Conservation (phyloP, 2,113 vertebrate species). For the Brachirus orientalis region DNA sequence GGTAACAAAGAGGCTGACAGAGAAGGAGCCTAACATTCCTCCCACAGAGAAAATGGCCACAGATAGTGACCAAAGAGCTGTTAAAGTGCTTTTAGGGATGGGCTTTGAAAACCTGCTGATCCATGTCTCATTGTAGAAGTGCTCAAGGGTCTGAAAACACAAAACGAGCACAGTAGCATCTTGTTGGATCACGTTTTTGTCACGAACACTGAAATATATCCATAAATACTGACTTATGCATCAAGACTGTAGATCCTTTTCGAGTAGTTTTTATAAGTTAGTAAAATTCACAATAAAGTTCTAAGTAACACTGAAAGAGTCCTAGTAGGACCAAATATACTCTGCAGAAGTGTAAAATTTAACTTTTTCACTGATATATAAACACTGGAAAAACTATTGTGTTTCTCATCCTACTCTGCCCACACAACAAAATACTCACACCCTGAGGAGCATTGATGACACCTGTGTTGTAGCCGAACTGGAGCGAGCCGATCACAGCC, state of each 20-base stretch:
- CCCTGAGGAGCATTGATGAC: slow-evolving; percentile 75
- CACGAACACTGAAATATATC: too few relatives aligned
- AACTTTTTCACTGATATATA: too few relatives aligned
- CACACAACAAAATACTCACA: slow-evolving; percentile 47
- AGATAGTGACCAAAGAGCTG: slow-evolving; percentile 92
- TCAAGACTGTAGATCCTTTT: too few relatives aligned
- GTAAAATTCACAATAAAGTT: too few relatives aligned
- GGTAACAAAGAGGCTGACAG: slow-evolving; percentile 92
- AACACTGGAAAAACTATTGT: too few relatives aligned
- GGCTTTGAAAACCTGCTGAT: slow-evolving; percentile 78
- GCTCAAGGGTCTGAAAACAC: slow-evolving; percentile 87
- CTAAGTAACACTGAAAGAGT: too few relatives aligned
- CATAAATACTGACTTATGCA: too few relatives aligned
- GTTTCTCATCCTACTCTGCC: too few relatives aligned
- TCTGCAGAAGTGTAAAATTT: too few relatives aligned
- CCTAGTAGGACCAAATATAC: background rate
- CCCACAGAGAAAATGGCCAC: slow-evolving; percentile 96
- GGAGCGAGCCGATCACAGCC: slow-evolving; percentile 73
- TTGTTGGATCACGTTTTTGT: too few relatives aligned
- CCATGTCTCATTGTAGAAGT: slow-evolving; percentile 94
- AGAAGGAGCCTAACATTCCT: slow-evolving; percentile 94
- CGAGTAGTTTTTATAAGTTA: too few relatives aligned
- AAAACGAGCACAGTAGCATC: background rate
- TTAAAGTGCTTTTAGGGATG: slow-evolving; percentile 80
- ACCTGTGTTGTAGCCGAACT: slow-evolving; percentile 77